These are phyloP conservation scores for Babyrousa celebensis DNA, from an alignment of 2,797 vertebrate genomes.

Conservation along the genomic window DNA sequence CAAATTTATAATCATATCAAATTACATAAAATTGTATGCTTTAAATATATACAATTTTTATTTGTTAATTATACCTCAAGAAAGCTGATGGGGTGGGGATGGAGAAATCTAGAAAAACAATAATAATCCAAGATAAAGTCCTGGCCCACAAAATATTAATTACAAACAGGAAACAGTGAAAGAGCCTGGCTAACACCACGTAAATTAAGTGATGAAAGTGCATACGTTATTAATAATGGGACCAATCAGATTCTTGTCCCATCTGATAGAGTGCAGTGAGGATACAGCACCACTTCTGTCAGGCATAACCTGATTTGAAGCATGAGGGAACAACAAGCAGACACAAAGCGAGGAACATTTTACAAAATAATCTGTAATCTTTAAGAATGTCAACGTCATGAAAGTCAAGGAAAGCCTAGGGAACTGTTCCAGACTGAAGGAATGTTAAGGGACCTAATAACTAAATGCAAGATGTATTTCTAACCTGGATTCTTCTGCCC, in stretches of 20 bases:
- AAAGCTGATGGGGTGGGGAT: background rate
- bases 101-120: background rate
- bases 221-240: fast-evolving
- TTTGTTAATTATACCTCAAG: background rate
- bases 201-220: background rate
- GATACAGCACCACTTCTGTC: background rate
- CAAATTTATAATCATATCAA: background rate
- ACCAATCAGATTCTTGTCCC: background rate
- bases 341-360: background rate
- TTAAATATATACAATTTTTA: background rate
- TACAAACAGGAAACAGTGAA: background rate
- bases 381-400: background rate
- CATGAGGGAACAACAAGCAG: background rate
- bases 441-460: background rate
- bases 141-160: background rate
- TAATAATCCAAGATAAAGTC: background rate
- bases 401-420: background rate
- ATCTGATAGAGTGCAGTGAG: too few relatives aligned
- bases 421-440: background rate
- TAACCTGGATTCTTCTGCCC: background rate
- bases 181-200: background rate
- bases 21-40: background rate
- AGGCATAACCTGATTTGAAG: background rate
- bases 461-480: background rate
- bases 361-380: too few relatives aligned